Conservation (phyloP, 2,888 invertebrate genomes). For the Leptogaster cylindrica region DNA sequence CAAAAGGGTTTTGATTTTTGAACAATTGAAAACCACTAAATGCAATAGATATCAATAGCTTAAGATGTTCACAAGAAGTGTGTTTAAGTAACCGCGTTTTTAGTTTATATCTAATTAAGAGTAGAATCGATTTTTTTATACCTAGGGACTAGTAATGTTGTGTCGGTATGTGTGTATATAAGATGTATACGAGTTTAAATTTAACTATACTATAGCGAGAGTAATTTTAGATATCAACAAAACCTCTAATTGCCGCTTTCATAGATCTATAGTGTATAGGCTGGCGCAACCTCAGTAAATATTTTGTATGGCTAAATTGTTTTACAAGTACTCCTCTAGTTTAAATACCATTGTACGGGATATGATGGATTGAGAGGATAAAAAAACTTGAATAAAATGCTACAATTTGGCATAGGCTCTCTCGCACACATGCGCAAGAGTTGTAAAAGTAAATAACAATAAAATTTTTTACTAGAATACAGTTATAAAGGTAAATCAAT, state of each 20-base stretch:
- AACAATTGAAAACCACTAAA: too few relatives aligned
- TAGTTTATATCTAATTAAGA: neutral
- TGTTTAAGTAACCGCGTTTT: too few relatives aligned
- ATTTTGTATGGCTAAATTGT: neutral
- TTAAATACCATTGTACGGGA: conserved; percentile 1
- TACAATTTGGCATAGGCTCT: neutral
- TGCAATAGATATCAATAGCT: conserved; percentile 31
- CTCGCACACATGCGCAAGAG: too few relatives aligned
- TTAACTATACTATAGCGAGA: neutral
- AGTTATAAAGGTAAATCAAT: conserved; percentile 1
- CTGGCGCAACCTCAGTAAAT: too few relatives aligned
- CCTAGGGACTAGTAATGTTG: conserved; percentile 1
- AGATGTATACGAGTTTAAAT: neutral
- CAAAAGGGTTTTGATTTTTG: too few relatives aligned
- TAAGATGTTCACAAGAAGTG: conserved; percentile 39
- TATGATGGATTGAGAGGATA: conserved; percentile 18
- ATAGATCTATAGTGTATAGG: neutral
- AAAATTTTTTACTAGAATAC: neutral
- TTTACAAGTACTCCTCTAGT: neutral
- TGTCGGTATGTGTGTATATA: conserved; percentile 4
- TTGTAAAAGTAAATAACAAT: neutral
- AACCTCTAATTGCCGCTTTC: neutral
- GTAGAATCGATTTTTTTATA: conserved; percentile 14
- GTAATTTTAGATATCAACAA: neutral
- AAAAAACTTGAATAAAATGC: conserved; percentile 1